Evolutionary conservation across 2,113 vertebrate genomes (phyloP), one percentile per base, ranked within the genome.

Genomic region (Zingel zingel): DNA sequence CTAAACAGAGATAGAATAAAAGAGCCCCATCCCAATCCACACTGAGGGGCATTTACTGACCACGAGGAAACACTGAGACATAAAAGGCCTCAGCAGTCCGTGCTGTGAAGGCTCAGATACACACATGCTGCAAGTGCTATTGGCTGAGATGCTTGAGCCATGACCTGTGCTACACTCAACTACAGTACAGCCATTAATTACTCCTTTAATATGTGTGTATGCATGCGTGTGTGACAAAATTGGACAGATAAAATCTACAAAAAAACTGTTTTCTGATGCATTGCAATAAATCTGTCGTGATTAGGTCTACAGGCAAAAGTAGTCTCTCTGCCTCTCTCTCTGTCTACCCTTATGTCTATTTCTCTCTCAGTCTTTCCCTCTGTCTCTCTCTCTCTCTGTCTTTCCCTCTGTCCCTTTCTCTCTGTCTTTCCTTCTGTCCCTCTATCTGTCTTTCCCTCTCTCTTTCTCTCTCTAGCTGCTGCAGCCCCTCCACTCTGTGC

Each of bases 401-500:
- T 33, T 3, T 33, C 27, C 19, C 16, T 53, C 5, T 50, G 81
- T 70, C 85, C 79, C 75, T 90, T 79, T 84, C 48, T 78, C 65
- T 77, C 62, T 75, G 27, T 83, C n/a, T 81, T 27, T 69, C 36
- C 30, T 43, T 70, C 10, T 77, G 63, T 78, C 63, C 70, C 39
- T 82, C 33, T 69, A 30, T 47, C 50, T 73, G 64, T 58, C 75
- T 85, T 19, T 56, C 62, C 83, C 81, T 88, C 59, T 58, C 58
- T 87, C 73, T 45, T 54, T 77, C 84, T 74, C 85, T 82, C 77
- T 86, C 77, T 86, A 79, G 89, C 80, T 94, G 87, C 92, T 88
- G 90, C 91, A 93, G 90, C 90, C 94, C 86, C 92, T 92, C 87
- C 86, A 90, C 88, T 91, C 90, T 57, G 79, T 92, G 92, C 91